These are phyloP conservation scores for Metellina segmentata DNA, from an alignment of 2,888 invertebrate genomes.

Conservation along the genomic window DNA sequence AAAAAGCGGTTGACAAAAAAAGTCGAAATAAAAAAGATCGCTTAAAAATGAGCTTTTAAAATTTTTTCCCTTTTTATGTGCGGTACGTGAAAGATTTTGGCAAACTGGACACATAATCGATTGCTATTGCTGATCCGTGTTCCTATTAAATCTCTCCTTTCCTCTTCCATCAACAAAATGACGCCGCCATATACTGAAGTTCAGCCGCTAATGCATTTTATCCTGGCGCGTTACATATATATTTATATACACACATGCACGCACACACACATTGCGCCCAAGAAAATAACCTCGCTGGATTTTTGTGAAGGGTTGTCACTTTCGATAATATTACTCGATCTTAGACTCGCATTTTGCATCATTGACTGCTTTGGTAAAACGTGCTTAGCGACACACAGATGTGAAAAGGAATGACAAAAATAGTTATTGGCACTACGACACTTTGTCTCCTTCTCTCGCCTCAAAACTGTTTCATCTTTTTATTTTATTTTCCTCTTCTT, in stretches of 20 bases:
- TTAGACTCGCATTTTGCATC: constrained; percentile 73
- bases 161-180: constrained; percentile 76
- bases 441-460: constrained; percentile 55
- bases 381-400: constrained; percentile 69
- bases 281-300: constrained; percentile 66
- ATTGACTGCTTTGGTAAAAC: constrained; percentile 65
- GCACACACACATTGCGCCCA: background rate
- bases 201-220: constrained; percentile 68
- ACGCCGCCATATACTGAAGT: constrained; percentile 65
- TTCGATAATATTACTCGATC: constrained; percentile 72
- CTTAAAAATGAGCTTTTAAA: constrained; percentile 69
- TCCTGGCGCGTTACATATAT: constrained; percentile 47
- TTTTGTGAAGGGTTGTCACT: constrained; percentile 75
- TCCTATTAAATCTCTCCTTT: constrained; percentile 74
- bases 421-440: constrained; percentile 67
- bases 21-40: constrained; percentile 51
- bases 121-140: constrained; percentile 74
- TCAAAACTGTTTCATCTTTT: constrained; percentile 51
- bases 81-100: constrained; percentile 63
- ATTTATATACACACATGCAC: background rate
- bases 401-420: constrained; percentile 73
- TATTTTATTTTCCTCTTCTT: constrained; percentile 28
- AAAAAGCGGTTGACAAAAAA: constrained; percentile 35
- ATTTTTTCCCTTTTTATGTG: constrained; percentile 60
- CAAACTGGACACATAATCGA: constrained; percentile 76